phyloP scores from a whole-genome alignment of 2,797 vertebrate genomes.

The Parambassis ranga region DNA sequence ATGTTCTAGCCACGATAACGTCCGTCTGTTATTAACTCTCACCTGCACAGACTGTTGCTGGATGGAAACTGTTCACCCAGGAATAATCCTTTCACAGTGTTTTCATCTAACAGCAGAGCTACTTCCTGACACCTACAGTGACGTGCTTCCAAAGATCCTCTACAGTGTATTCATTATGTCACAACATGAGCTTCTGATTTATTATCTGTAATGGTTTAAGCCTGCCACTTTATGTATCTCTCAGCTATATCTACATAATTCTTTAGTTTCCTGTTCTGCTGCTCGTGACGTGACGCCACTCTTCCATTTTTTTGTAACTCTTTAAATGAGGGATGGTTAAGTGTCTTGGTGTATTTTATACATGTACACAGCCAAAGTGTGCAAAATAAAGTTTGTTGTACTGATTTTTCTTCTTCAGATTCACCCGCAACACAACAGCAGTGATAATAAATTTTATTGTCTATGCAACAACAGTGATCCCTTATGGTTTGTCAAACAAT shows the following conservation, averaged over 20 bases:
- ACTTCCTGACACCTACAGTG: conserved; percentile 6
- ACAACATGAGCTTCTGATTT: conserved; percentile 12
- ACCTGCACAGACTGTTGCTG: too few relatives aligned
- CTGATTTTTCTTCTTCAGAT: too few relatives aligned
- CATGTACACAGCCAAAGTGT: conserved; percentile 64
- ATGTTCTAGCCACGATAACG: conserved; percentile 28
- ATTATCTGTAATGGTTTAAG: conserved; percentile 20
- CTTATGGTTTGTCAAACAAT: conserved; percentile 61
- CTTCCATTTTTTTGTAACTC: conserved; percentile 26
- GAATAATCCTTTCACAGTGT: not conserved
- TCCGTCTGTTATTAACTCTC: conserved; percentile 3
- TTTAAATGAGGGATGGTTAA: conserved; percentile 40
- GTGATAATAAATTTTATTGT: conserved; percentile 61
- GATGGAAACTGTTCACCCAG: too few relatives aligned
- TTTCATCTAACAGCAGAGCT: not conserved
- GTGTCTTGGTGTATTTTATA: conserved; percentile 79
- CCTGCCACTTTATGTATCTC: conserved; percentile 15
- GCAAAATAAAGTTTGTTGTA: conserved; percentile 77
- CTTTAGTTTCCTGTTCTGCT: conserved; percentile 1
- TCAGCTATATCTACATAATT: conserved; percentile 2
- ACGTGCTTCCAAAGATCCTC: conserved; percentile 75
- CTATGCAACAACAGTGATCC: conserved; percentile 64
- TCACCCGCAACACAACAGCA: conserved; percentile 17
- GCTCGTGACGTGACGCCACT: conserved; percentile 40
- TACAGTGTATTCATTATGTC: conserved; percentile 31